These are phyloP conservation scores for Knipowitschia caucasica DNA, from an alignment of 2,797 vertebrate genomes.

Conservation along the genomic window DNA sequence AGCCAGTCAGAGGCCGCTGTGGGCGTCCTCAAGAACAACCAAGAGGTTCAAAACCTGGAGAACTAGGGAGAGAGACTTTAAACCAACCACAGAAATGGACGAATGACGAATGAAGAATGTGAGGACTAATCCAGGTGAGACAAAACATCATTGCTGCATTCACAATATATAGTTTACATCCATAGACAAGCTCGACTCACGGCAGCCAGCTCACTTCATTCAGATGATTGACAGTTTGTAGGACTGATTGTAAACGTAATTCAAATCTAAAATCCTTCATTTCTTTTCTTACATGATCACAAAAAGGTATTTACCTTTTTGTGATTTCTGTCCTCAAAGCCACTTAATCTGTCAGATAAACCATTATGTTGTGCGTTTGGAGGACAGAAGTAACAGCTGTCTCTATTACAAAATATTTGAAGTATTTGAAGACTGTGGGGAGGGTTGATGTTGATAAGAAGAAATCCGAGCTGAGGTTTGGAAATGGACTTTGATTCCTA, in stretches of 20 bases:
- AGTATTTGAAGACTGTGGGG: conserved; percentile 3
- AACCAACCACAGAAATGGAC: conserved; percentile 10
- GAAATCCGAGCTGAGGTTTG: conserved; percentile 7
- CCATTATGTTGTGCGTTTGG: not conserved
- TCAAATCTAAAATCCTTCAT: not conserved
- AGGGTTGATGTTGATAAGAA: conserved; percentile 6
- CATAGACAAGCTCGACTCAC: too few species aligned
- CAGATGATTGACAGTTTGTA: not conserved
- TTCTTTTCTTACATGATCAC: not conserved
- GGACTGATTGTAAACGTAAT: not conserved
- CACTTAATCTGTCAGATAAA: not conserved
- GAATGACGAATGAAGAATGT: not conserved
- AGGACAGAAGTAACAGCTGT: not conserved
- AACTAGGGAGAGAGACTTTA: conserved; percentile 18
- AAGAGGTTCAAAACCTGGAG: conserved; percentile 41
- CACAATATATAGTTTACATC: too few species aligned
- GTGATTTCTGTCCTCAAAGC: not conserved
- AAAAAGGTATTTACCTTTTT: not conserved
- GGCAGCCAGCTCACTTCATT: not conserved
- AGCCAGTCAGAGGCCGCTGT: conserved; percentile 39
- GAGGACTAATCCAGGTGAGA: conserved; percentile 1
- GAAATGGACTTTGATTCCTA: not conserved
- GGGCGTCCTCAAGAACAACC: conserved; percentile 48
- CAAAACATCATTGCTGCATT: not conserved
- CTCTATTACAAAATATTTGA: conserved; percentile 9